A percentile compares a stretch with the other conserved stretches of the same genome.
phyloP scores from a whole-genome alignment of 1,140 invertebrate genomes.

The Nixonia krombeini region DNA sequence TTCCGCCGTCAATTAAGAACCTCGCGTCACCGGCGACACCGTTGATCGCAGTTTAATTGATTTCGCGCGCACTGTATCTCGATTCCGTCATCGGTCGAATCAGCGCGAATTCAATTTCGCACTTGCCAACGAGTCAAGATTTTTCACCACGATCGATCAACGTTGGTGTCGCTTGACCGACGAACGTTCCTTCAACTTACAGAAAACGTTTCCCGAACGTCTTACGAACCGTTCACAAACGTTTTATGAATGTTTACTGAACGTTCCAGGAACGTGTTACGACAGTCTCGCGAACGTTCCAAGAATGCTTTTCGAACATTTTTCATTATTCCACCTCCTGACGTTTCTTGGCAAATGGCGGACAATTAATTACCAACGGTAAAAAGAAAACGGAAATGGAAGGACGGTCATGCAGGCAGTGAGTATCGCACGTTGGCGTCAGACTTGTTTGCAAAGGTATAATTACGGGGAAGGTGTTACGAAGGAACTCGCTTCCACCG shows the following conservation, averaged over 20 bases:
- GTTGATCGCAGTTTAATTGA: conserved; percentile 36
- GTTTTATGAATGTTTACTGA: no score
- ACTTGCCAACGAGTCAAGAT: conserved; percentile 23
- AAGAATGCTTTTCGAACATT: no score
- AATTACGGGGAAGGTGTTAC: conserved; percentile 31
- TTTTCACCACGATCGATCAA: no score
- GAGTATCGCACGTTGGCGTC: conserved; percentile 8
- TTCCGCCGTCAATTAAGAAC: conserved; percentile 16
- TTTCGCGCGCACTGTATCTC: conserved; percentile 32
- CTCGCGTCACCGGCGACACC: conserved; percentile 15
- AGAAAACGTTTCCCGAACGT: no score
- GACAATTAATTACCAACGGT: conserved; percentile 26
- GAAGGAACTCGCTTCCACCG: conserved; percentile 18
- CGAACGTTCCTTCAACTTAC: no score
- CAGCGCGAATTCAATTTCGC: conserved; percentile 34
- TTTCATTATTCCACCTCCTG: no score
- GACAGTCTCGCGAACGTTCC: no score
- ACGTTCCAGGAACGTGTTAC: no score
- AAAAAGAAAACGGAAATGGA: conserved; percentile 4
- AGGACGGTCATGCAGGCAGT: no score
- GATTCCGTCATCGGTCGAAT: conserved; percentile 19
- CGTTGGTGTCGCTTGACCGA: no score
- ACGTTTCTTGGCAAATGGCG: conserved; percentile 10
- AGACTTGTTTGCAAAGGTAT: conserved; percentile 28
- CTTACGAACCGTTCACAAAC: no score